Base-by-base conservation (phyloP, 2,113 vertebrate genomes). In the Mandrillus leucophaeus region DNA sequence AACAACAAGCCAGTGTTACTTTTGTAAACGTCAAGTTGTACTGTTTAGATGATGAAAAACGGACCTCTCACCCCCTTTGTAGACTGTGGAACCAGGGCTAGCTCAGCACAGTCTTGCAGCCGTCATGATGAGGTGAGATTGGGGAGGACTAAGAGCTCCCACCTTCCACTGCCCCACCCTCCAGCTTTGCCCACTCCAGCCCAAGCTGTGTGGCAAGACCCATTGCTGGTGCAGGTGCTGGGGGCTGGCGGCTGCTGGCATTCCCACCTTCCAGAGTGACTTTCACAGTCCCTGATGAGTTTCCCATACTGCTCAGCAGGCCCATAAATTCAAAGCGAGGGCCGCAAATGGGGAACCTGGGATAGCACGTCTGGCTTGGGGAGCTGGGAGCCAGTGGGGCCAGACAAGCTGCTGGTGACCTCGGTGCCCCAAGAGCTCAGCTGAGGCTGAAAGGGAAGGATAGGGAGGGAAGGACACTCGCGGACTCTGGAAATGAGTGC, bases 211-310 rank as follows among this genome's bases (percentile, higher is more conserved):
- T 8, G n/a, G 14, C 25, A 1, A 1, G 48, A n/a, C 14, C 66
- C 50, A 8, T 45, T 52, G 80, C 64, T 78, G 87, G 68, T 95
- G 40, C 94, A 94, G 87, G 68, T 83, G 88, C 75, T 0, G 59
- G 22, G n/a, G 32, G 32, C 61, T 64, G 86, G 32, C 6, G 2
- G 27, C 48, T 6, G 43, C 50, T 2, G 30, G 89, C 48, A 11
- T 25, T 93, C 86, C 79, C 91, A 55, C 87, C 64, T 50, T 81
- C 14, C 2, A 32, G 86, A 18, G 40, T 1, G 22, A 64, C 52
- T 27, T n/a, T 50, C 75, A 38, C 12, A 35, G 70, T 66, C 57
- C 75, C 48, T 87, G 76, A 91, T 52, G 68, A 48, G n/a, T 43
- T 88, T 82, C 52, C 92, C 82, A 82, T 6, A 32, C 81, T 57